Percentiles rank a stretch among this genome's conserved stretches.
These are phyloP conservation scores for Limnephilus rhombicus DNA, from an alignment of 2,888 invertebrate genomes.

Conservation along the genomic window DNA sequence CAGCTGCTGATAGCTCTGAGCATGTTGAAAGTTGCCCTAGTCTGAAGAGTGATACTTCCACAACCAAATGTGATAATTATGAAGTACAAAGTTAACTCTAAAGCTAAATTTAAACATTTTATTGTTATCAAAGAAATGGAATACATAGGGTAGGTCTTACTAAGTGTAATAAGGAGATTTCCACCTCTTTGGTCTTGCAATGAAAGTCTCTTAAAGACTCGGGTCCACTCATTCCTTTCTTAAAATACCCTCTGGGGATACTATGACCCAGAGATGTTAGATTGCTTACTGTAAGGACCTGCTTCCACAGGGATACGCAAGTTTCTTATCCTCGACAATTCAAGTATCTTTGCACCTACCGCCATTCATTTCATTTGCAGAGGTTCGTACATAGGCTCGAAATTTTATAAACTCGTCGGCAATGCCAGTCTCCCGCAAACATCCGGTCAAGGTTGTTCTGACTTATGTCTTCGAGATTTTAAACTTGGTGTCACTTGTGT, in stretches of 20 bases:
- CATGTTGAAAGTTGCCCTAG: background rate
- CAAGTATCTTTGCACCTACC: too few relatives aligned
- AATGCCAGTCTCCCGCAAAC: too few relatives aligned
- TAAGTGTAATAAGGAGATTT: background rate
- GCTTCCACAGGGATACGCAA: too few relatives aligned
- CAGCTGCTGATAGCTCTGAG: background rate
- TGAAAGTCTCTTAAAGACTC: background rate
- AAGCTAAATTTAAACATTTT: background rate
- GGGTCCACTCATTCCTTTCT: background rate
- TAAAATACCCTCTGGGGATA: too few relatives aligned
- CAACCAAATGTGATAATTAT: background rate
- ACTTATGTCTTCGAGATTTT: too few relatives aligned
- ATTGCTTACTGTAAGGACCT: background rate
- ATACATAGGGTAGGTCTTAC: background rate
- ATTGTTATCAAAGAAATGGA: background rate
- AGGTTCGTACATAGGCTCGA: too few relatives aligned
- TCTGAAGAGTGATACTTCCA: background rate
- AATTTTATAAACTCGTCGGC: too few relatives aligned
- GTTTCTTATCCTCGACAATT: too few relatives aligned
- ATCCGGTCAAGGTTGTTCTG: too few relatives aligned
- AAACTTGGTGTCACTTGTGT: too few relatives aligned
- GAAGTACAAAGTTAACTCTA: constrained; percentile 29
- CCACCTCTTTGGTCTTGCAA: background rate
- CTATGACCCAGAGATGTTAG: background rate
- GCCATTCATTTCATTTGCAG: too few relatives aligned